Percentiles rank a stretch among this genome's conserved stretches.
These are phyloP conservation scores for Bolborhynchus lineola DNA, from an alignment of 2,113 vertebrate genomes.

Conservation along the genomic window DNA sequence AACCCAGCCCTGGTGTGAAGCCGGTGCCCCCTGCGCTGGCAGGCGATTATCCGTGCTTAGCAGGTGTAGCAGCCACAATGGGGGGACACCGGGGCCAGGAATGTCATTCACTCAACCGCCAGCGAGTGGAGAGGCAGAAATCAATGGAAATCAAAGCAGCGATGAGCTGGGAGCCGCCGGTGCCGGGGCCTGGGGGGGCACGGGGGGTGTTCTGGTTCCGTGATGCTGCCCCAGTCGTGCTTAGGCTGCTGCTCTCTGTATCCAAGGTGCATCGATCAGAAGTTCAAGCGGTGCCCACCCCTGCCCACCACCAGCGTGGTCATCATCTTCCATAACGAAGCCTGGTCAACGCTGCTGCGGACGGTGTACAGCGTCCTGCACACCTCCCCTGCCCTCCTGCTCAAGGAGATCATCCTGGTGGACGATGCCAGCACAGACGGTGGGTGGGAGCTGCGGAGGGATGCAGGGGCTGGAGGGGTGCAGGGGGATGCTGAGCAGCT, in stretches of 20 bases:
- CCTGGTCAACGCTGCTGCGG: constrained; percentile 89
- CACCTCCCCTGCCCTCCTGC: constrained; percentile 82
- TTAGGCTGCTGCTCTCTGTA: neutral
- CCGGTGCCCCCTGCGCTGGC: neutral
- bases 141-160: constrained; percentile 26
- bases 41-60: constrained; percentile 62
- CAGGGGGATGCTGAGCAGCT: neutral
- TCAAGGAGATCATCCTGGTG: constrained; percentile 90
- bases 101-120: constrained; percentile 9
- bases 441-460: constrained; percentile 37
- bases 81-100: neutral
- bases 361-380: constrained; percentile 93
- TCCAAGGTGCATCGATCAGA: constrained; percentile 84
- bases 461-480: neutral
- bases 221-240: neutral
- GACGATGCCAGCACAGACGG: constrained; percentile 93
- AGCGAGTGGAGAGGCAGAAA: neutral
- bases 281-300: constrained; percentile 86
- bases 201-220: neutral
- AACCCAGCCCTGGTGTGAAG: neutral
- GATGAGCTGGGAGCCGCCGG: neutral
- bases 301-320: constrained; percentile 91
- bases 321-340: constrained; percentile 91
- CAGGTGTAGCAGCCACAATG: constrained; percentile 63
- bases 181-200: neutral